Evolutionary conservation across 1,140 invertebrate species (phyloP).

Genomic region (Meloidogyne floridensis): DNA sequence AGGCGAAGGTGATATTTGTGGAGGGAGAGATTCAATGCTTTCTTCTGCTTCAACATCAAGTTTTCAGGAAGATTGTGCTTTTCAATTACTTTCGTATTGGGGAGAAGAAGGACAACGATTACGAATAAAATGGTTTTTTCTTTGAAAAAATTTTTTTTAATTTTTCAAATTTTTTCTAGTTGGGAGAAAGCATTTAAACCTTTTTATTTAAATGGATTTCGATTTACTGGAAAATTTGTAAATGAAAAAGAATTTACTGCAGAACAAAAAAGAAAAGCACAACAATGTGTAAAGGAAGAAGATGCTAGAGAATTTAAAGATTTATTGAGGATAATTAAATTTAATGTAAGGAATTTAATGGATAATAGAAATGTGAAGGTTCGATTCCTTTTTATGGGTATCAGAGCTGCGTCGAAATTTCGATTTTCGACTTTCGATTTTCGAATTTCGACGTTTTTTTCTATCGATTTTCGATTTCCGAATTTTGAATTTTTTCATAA

Average conservation of each 20-base stretch:
- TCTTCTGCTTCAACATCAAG: conserved; percentile 17
- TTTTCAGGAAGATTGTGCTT: conserved; percentile 14
- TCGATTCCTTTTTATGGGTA: no score
- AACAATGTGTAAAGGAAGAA: not conserved
- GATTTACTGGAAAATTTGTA: not conserved
- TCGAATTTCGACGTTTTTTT: no score
- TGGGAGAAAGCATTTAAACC: not conserved
- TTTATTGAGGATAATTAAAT: not conserved
- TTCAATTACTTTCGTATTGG: conserved; percentile 20
- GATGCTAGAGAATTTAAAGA: conserved; percentile 5
- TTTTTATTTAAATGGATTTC: conserved; percentile 4
- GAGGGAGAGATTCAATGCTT: conserved; percentile 18
- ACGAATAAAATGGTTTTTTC: conserved; percentile 23
- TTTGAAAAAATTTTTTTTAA: not conserved
- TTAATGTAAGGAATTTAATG: not conserved
- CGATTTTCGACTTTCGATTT: no score
- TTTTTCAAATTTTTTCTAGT: not conserved
- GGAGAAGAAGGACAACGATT: conserved; percentile 23
- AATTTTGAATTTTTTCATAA: no score
- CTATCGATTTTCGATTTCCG: no score
- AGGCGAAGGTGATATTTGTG: conserved; percentile 19
- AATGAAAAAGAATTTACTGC: not conserved
- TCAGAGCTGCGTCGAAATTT: no score
- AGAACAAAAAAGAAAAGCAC: conserved; percentile 6
- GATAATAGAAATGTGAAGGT: no score